Base-by-base conservation (phyloP, 2,113 vertebrate genomes). In the Sceloporus undulatus region DNA sequence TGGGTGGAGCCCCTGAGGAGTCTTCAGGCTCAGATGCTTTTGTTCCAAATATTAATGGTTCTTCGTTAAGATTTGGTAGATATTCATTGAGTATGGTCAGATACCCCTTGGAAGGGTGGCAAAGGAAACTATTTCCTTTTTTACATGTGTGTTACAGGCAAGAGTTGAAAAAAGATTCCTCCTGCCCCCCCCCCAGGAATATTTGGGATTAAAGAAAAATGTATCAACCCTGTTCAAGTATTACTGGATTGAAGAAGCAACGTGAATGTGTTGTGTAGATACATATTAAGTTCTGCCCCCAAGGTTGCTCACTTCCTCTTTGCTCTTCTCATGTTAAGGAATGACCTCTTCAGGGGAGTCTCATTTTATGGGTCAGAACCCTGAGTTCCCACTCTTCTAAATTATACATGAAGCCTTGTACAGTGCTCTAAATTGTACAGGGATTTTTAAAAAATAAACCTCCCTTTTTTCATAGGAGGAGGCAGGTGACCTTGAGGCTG, bases 31-130 rank as follows among this genome's bases (percentile, higher is more conserved):
- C 82, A 54, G 78, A 91, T 70, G 34, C 88, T 87, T 84, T 65
- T 86, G 76, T 79, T 89, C 86, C 87, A 40, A 23, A 81, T 38
- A 75, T 48, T 88, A 87, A 52, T 91, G 88, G 83, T 74, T 85
- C 93, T 77, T 88, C 88, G 92, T 90, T 87, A 19, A 59, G 62
- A 78, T 70, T 85, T 87, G 25, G 40, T 79, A 38, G 10, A 68
- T 70, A 54, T 10, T 86, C 66, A 9, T 40, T 68, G 25, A 84
- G 85, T 11, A 3, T 65, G 70, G 9, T 27, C 40, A 86, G 78
- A 29, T 73, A 68, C 48, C 82, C 89, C 85, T 90, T 85, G 86
- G 66, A 83, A 0, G 0, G 40, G 19, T 92, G 76, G 74, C 14
- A n/a, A 89, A 0, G 85, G 77, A 88, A 54, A 89, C 27, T 10